Percentiles rank a stretch among this genome's conserved stretches.
Conservation (phyloP, 37 sponge, comb jelly and placozoan species). For the Spongia lamella region DNA sequence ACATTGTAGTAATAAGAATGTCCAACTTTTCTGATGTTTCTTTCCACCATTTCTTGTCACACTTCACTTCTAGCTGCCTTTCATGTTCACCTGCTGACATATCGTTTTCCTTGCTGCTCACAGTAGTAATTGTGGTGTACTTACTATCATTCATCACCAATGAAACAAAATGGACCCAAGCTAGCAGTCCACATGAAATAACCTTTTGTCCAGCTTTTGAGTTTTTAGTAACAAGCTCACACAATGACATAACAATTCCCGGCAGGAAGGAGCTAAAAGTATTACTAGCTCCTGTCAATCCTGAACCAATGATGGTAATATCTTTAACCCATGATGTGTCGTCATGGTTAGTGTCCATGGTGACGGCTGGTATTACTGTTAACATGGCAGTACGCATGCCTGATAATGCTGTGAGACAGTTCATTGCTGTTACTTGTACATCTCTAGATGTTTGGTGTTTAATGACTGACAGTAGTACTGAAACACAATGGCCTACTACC, state of each 20-base stretch:
- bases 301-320: conserved; percentile 25
- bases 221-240: conserved; percentile 45
- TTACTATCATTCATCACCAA: conserved; percentile 16
- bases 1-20: conserved; percentile 28
- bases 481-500: conserved; percentile 65
- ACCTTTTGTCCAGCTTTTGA: conserved; percentile 25
- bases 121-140: background rate
- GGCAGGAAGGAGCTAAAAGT: conserved; percentile 63
- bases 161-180: conserved; percentile 39
- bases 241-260: conserved; percentile 36
- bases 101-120: too few species aligned
- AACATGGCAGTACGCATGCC: conserved; percentile 11
- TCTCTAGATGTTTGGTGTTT: conserved; percentile 13
- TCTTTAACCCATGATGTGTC: background rate
- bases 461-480: conserved; percentile 29
- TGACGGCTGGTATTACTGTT: background rate
- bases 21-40: conserved; percentile 36
- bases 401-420: conserved; percentile 33
- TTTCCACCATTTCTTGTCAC: conserved; percentile 28
- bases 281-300: background rate
- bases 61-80: conserved; percentile 14
- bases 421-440: conserved; percentile 13
- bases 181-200: conserved; percentile 1
- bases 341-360: background rate
- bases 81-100: too few species aligned